Conservation (phyloP, 2,113 vertebrate species). For the Thalassoma bifasciatum region DNA sequence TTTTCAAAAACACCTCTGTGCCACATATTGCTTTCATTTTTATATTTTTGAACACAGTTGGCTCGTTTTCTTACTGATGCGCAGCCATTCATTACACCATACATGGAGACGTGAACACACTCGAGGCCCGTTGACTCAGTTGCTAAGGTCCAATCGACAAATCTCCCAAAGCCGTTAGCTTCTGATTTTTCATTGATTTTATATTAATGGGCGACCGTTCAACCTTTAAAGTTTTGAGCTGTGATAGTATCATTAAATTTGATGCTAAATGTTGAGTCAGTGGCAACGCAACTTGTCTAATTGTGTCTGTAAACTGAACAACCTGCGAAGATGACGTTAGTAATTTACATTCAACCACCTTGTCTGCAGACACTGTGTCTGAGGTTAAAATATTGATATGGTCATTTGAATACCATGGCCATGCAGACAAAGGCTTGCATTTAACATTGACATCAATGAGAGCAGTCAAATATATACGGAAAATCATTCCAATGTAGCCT, state of each 20-base stretch:
- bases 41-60: not conserved
- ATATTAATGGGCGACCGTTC: not conserved
- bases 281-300: not conserved
- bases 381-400: not conserved
- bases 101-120: not conserved
- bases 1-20: fast-evolving
- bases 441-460: not conserved
- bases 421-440: not conserved
- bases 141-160: too few species aligned
- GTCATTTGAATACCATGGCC: slow-evolving; percentile 40
- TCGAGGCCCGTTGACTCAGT: slow-evolving; percentile 8
- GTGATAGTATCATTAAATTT: not conserved
- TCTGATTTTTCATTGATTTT: not conserved
- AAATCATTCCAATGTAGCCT: not conserved
- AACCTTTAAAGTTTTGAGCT: not conserved
- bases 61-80: not conserved
- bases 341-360: not conserved
- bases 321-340: not conserved
- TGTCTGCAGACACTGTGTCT: not conserved
- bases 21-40: not conserved
- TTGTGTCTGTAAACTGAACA: not conserved
- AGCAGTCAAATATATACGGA: slow-evolving; percentile 5
- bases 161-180: not conserved
- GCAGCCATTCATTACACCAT: not conserved
- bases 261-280: not conserved